These are phyloP conservation scores for Flabesymbios commensalis DNA, from an alignment of 2,888 invertebrate species.

Conservation along the genomic window DNA sequence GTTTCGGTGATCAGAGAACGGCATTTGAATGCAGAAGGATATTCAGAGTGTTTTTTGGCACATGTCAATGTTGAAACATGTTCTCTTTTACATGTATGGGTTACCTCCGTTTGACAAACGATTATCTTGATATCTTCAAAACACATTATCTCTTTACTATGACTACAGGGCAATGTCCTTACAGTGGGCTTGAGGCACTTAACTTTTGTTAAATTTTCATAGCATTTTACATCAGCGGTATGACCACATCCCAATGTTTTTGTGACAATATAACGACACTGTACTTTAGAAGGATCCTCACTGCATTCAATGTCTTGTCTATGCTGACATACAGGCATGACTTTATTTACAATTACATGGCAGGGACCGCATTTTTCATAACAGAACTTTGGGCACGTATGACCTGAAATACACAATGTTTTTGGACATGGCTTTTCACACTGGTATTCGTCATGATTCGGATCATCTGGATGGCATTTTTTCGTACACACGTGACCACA, in stretches of 20 bases:
- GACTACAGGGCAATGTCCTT: neutral
- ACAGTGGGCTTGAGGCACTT: neutral
- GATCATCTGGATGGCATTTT: conserved; percentile 69
- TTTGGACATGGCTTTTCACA: conserved; percentile 38
- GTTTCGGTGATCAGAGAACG: too few relatives aligned
- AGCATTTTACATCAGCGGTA: conserved; percentile 65
- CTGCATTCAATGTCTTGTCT: conserved; percentile 18
- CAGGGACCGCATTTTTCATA: conserved; percentile 32
- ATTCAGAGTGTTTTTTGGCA: too few relatives aligned
- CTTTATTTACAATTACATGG: conserved; percentile 36
- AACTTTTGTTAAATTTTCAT: conserved; percentile 26
- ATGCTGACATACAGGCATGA: conserved; percentile 48
- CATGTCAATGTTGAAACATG: too few relatives aligned
- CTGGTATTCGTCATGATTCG: conserved; percentile 63
- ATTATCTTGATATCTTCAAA: neutral
- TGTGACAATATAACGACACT: conserved; percentile 42
- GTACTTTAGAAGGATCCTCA: conserved; percentile 14
- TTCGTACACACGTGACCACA: conserved; percentile 71
- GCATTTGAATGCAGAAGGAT: too few relatives aligned
- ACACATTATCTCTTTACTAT: neutral
- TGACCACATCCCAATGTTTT: conserved; percentile 64
- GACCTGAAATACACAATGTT: conserved; percentile 30
- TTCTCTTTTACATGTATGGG: too few relatives aligned
- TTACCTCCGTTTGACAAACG: neutral
- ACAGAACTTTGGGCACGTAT: conserved; percentile 36